phyloP scores from a whole-genome alignment of 1,140 invertebrate genomes.

The Bombus confusus region DNA sequence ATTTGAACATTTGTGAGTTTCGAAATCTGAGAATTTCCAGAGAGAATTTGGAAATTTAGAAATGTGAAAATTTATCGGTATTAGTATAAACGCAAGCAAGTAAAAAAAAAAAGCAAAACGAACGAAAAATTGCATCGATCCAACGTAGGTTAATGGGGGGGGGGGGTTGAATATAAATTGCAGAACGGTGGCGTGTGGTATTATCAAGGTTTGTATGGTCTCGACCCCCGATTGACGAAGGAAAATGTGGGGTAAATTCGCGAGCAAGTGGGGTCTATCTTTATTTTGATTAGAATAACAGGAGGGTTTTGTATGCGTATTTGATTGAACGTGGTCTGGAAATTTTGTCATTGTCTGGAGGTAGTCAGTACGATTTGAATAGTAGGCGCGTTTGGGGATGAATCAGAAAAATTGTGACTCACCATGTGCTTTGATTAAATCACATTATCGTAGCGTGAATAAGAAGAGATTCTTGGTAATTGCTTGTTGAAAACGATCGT shows the following conservation, averaged over 20 bases:
- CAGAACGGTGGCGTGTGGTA: neutral
- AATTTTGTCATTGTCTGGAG: neutral
- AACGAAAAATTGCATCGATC: neutral
- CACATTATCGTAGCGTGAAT: neutral
- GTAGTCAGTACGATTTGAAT: no score
- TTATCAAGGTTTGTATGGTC: neutral
- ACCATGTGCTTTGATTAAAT: neutral
- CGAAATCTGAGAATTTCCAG: neutral
- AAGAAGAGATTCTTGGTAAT: no score
- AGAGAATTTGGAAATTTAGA: neutral
- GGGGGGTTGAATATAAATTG: neutral
- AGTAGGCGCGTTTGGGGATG: neutral
- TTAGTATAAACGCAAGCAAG: neutral
- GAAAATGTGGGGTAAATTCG: neutral
- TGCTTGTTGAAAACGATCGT: no score
- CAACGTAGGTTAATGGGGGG: neutral
- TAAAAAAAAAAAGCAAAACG: no score
- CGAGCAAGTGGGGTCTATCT: neutral
- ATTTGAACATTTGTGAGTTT: neutral
- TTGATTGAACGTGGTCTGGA: neutral
- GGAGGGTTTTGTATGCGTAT: neutral
- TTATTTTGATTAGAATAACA: neutral
- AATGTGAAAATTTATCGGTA: neutral
- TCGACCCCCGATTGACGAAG: neutral
- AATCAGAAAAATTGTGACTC: neutral